These are phyloP conservation scores for Andrena minutula DNA, from an alignment of 2,888 invertebrate genomes.

Conservation along the genomic window DNA sequence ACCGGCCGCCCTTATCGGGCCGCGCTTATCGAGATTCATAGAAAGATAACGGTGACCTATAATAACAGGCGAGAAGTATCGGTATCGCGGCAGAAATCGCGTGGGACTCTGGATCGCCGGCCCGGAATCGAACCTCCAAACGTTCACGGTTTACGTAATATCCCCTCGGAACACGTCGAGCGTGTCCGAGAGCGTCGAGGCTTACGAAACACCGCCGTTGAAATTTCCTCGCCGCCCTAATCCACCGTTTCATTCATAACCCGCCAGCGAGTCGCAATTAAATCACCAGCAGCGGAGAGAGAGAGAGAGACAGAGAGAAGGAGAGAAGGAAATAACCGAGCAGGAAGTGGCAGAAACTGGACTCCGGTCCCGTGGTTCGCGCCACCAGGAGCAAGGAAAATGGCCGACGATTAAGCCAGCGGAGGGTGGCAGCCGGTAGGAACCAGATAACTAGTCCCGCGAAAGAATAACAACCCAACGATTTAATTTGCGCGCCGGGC, in stretches of 20 bases:
- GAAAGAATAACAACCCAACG: slow-evolving; percentile 38
- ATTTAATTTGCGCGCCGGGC: slow-evolving; percentile 54
- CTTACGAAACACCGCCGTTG: slow-evolving; percentile 15
- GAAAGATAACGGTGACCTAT: slow-evolving; percentile 60
- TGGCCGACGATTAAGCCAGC: neutral
- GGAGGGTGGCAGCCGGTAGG: slow-evolving; percentile 16
- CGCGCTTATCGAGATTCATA: slow-evolving; percentile 57
- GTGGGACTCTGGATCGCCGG: slow-evolving; percentile 49
- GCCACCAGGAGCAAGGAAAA: slow-evolving; percentile 29
- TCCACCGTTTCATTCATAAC: slow-evolving; percentile 54
- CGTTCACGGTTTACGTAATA: slow-evolving; percentile 44
- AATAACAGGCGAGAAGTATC: slow-evolving; percentile 56
- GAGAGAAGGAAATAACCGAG: slow-evolving; percentile 12
- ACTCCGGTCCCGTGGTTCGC: slow-evolving; percentile 39
- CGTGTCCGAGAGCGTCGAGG: slow-evolving; percentile 13
- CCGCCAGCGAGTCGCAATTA: slow-evolving; percentile 28
- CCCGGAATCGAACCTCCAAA: slow-evolving; percentile 51
- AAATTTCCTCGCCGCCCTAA: slow-evolving; percentile 39
- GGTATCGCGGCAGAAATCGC: slow-evolving; percentile 56
- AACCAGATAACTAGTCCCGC: slow-evolving; percentile 9
- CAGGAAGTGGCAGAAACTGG: slow-evolving; percentile 60
- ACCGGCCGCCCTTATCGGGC: slow-evolving; percentile 35
- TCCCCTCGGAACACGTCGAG: slow-evolving; percentile 26
- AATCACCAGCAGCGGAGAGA: neutral
- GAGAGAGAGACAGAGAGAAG: neutral